A percentile compares a stretch with the other conserved stretches of the same genome.
Evolutionary conservation across 1,140 invertebrate species (phyloP).

Genomic region (Saxidomus purpurata): DNA sequence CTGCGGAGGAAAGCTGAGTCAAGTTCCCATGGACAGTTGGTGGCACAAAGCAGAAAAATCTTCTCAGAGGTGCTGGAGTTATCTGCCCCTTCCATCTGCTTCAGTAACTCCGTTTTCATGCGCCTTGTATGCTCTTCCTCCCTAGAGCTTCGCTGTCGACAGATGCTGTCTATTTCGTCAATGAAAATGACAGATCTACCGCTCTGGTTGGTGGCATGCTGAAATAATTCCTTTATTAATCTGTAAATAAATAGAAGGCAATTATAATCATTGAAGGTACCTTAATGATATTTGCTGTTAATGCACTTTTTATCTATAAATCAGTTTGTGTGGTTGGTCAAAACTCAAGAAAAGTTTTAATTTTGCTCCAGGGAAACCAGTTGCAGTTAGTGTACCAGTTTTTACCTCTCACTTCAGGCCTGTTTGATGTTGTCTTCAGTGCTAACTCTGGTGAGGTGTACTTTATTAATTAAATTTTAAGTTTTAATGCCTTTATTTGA

Average conservation of each 20-base stretch:
- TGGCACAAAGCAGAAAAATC: constrained; percentile 88
- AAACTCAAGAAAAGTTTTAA: no score
- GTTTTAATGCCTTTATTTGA: no score
- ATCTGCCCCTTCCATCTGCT: constrained; percentile 87
- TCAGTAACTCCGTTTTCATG: constrained; percentile 88
- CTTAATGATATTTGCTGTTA: no score
- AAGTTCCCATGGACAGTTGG: constrained; percentile 90
- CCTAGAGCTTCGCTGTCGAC: constrained; percentile 86
- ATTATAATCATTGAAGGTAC: no score
- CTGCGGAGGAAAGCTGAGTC: constrained; percentile 89
- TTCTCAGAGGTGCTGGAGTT: constrained; percentile 77
- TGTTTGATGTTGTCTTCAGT: no score
- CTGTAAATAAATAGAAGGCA: constrained; percentile 80
- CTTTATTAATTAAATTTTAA: no score
- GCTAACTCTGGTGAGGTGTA: no score
- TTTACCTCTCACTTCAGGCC: no score
- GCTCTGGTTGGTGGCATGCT: constrained; percentile 83
- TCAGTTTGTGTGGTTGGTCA: no score
- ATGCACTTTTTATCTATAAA: no score
- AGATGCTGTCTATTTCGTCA: constrained; percentile 89
- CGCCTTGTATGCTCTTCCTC: constrained; percentile 88
- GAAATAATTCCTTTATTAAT: constrained; percentile 87
- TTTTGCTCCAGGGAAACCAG: no score
- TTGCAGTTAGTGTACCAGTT: no score
- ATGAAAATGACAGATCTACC: constrained; percentile 88